Evolutionary conservation across 1,140 invertebrate species (phyloP).

Genomic region (Rhagoletis pomonella): DNA sequence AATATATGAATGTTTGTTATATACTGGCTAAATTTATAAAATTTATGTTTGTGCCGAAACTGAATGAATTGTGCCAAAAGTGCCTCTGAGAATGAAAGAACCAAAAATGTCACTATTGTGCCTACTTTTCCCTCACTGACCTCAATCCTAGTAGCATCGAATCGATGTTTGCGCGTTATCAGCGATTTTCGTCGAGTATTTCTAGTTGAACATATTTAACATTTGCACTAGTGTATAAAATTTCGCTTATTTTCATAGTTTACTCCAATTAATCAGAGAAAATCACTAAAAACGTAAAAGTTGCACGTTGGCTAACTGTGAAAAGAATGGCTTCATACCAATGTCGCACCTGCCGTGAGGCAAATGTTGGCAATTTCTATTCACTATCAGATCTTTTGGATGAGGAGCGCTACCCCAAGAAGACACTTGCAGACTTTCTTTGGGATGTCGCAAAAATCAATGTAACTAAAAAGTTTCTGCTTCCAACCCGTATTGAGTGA

Average conservation of each 20-base stretch:
- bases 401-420: background rate
- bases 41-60: no score
- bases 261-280: background rate
- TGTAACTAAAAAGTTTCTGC: background rate
- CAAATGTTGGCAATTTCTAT: background rate
- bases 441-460: constrained; percentile 43
- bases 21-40: no score
- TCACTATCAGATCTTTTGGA: background rate
- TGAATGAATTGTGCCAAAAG: no score
- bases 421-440: constrained; percentile 17
- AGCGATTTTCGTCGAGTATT: background rate
- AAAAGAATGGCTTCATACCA: constrained; percentile 16
- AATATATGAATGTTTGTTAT: no score
- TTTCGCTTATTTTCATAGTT: background rate
- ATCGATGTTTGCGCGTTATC: background rate
- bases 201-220: background rate
- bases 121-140: no score
- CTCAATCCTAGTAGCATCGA: no score
- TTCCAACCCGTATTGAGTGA: background rate
- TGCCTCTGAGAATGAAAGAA: no score
- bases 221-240: background rate
- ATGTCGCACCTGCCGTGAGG: constrained; percentile 25
- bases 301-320: background rate
- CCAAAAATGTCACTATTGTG: no score
- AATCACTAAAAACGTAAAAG: background rate